phyloP scores from a whole-genome alignment of 2,113 vertebrate genomes.

The Coturnix japonica region DNA sequence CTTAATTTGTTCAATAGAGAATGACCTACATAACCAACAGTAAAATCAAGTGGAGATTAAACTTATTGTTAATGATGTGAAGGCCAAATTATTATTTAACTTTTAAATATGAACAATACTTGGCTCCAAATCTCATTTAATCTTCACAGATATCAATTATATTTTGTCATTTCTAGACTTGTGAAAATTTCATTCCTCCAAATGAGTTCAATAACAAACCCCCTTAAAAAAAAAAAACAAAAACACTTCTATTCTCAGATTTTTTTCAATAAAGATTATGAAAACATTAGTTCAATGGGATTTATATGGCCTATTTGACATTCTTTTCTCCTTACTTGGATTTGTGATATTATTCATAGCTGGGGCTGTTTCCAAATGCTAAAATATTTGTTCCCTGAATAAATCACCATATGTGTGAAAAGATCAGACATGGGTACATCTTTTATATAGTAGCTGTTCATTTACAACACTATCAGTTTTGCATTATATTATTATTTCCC shows the following conservation, averaged over 20 bases:
- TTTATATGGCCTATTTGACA: slow-evolving; percentile 53
- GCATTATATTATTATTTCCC: background rate
- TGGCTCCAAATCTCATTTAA: slow-evolving; percentile 54
- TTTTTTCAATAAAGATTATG: slow-evolving; percentile 49
- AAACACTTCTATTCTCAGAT: background rate
- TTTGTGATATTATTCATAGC: slow-evolving; percentile 45
- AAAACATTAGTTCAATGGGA: slow-evolving; percentile 56
- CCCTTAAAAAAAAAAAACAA: background rate
- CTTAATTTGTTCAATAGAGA: background rate
- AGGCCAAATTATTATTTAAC: slow-evolving; percentile 64
- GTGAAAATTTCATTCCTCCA: slow-evolving; percentile 57
- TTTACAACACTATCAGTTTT: background rate
- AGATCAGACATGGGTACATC: background rate
- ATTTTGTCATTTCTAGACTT: slow-evolving; percentile 54
- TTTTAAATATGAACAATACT: slow-evolving; percentile 57
- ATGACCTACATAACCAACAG: slow-evolving; percentile 22
- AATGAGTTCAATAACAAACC: slow-evolving; percentile 57
- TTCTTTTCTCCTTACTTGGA: slow-evolving; percentile 33
- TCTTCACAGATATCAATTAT: slow-evolving; percentile 59
- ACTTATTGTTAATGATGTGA: slow-evolving; percentile 35
- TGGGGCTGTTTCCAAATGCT: slow-evolving; percentile 14
- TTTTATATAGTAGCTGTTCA: background rate
- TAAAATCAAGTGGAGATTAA: slow-evolving; percentile 38
- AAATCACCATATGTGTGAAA: slow-evolving; percentile 33
- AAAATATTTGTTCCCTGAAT: slow-evolving; percentile 58